phyloP scores from a whole-genome alignment of 1,140 invertebrate species.

The Bradynema listronoti region DNA sequence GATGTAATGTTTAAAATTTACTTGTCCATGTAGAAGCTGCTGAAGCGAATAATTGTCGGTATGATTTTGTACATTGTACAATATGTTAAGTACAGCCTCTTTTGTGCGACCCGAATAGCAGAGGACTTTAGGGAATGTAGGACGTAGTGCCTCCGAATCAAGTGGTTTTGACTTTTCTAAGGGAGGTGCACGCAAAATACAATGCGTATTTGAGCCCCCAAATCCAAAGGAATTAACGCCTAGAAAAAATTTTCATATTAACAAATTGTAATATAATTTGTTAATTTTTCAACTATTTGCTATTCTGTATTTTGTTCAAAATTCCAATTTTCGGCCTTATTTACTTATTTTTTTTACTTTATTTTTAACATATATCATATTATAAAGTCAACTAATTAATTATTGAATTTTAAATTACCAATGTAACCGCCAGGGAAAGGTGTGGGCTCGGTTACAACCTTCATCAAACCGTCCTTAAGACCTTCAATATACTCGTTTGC shows the following conservation, averaged over 20 bases:
- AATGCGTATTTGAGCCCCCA: conserved; percentile 89
- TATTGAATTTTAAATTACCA: too few species aligned
- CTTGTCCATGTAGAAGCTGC: conserved; percentile 48
- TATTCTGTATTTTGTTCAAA: too few species aligned
- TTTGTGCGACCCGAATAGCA: conserved; percentile 76
- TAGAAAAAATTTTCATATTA: too few species aligned
- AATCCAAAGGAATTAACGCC: conserved; percentile 92
- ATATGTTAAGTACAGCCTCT: conserved; percentile 68
- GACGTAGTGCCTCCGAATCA: too few species aligned
- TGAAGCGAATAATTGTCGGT: conserved; percentile 47
- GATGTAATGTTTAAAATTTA: neutral
- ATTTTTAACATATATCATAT: too few species aligned
- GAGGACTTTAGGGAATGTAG: conserved; percentile 66
- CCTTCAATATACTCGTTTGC: conserved; percentile 84
- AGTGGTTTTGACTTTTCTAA: too few species aligned
- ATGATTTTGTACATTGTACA: conserved; percentile 63
- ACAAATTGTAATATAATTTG: too few species aligned
- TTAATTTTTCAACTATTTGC: too few species aligned
- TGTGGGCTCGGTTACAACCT: conserved; percentile 74
- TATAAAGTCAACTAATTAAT: too few species aligned
- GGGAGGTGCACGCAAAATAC: conserved; percentile 64
- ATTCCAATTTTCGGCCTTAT: too few species aligned
- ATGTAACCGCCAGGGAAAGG: conserved; percentile 77
- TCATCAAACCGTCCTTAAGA: conserved; percentile 73
- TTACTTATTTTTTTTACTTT: too few species aligned